phyloP scores from a whole-genome alignment of 1,140 invertebrate genomes.

The Hesperophylax magnus region DNA sequence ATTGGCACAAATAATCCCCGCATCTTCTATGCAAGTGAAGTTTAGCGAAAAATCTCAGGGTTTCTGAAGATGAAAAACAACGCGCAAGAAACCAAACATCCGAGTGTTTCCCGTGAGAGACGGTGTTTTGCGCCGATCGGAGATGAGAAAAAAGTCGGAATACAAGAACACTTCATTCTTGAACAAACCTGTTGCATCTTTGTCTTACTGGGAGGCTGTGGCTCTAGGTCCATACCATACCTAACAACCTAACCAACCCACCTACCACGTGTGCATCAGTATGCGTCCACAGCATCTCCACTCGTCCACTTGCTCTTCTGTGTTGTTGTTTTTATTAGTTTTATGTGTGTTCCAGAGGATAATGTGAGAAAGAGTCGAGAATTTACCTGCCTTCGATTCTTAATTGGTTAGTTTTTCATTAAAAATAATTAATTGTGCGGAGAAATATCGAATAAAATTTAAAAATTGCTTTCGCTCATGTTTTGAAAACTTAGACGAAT shows the following conservation, averaged over 20 bases:
- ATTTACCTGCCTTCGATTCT: too few relatives aligned
- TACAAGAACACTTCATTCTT: constrained; percentile 28
- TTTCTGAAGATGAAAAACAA: background rate
- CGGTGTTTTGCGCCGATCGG: constrained; percentile 5
- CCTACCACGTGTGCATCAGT: background rate
- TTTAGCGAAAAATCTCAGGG: background rate
- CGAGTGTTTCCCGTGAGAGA: constrained; percentile 1
- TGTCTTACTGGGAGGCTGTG: constrained; percentile 21
- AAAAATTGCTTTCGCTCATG: too few relatives aligned
- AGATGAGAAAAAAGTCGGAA: constrained; percentile 23
- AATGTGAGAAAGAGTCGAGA: background rate
- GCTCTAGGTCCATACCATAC: too few relatives aligned
- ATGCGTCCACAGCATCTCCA: background rate
- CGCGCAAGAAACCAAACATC: background rate
- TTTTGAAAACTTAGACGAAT: too few relatives aligned
- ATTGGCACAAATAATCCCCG: too few relatives aligned
- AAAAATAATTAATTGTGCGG: too few relatives aligned
- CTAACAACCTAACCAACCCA: too few relatives aligned
- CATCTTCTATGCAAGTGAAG: too few relatives aligned
- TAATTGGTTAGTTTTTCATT: too few relatives aligned
- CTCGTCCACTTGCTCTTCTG: background rate
- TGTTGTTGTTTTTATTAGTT: constrained; percentile 3
- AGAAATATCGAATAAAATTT: too few relatives aligned
- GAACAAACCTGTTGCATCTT: constrained; percentile 25
- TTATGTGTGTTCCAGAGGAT: constrained; percentile 2